A percentile compares a stretch with the other conserved stretches of the same genome.
phyloP scores from a whole-genome alignment of 2,797 vertebrate genomes.

The Trichosurus vulpecula region DNA sequence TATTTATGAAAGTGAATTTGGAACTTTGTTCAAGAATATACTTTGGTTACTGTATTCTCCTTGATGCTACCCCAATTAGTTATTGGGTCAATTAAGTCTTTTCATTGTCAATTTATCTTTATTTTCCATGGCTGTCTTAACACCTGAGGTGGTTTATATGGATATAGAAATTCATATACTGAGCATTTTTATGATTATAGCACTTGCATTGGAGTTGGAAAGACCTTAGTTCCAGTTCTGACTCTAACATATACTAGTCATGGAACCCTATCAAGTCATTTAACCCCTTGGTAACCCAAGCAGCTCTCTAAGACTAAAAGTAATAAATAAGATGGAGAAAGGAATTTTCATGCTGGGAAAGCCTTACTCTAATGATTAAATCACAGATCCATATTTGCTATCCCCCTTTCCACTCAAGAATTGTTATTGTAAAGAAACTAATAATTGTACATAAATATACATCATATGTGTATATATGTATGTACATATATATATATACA shows the following conservation, averaged over 20 bases:
- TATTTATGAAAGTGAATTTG: neutral
- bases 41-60: neutral
- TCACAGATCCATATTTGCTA: neutral
- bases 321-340: neutral
- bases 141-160: neutral
- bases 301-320: neutral
- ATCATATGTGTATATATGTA: constrained; percentile 44
- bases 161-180: constrained; percentile 5
- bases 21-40: neutral
- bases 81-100: neutral
- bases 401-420: neutral
- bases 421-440: neutral
- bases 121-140: neutral
- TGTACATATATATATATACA: constrained; percentile 55
- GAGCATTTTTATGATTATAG: constrained; percentile 42
- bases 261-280: neutral
- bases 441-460: constrained; percentile 50
- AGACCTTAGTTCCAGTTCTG: neutral
- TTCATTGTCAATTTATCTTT: constrained; percentile 39
- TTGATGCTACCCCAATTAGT: neutral
- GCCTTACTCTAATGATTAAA: neutral
- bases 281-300: neutral
- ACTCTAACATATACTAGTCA: neutral
- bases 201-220: neutral
- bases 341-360: neutral